Conservation (phyloP, 2,113 vertebrate species). For the Tichodroma muraria region DNA sequence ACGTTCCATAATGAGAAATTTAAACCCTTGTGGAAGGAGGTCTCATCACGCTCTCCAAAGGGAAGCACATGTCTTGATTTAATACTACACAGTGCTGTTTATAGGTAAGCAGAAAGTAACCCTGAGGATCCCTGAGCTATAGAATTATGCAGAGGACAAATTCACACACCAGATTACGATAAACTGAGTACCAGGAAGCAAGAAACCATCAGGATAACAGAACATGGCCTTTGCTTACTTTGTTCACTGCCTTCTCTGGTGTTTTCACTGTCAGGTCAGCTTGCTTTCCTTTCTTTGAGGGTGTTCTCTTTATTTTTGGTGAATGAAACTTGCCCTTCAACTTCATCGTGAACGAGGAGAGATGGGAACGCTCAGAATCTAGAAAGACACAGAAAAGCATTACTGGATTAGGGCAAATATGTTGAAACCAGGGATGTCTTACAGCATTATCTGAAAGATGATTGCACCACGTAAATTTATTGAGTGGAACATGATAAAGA, state of each 20-base stretch:
- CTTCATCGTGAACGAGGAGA: constrained; percentile 98
- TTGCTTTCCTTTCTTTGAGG: constrained; percentile 94
- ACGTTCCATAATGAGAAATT: background rate
- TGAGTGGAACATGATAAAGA: background rate
- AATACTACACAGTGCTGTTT: background rate
- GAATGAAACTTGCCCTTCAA: constrained; percentile 98
- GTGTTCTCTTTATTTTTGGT: constrained; percentile 96
- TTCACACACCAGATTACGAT: background rate
- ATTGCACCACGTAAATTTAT: background rate
- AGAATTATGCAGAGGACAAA: background rate
- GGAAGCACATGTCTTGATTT: background rate
- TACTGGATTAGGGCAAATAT: background rate
- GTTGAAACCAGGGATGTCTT: background rate
- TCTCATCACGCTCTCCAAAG: background rate
- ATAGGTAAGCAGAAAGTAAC: background rate
- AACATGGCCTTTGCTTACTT: constrained; percentile 72
- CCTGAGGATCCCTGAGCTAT: background rate
- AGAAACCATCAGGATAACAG: background rate
- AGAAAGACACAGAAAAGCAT: constrained; percentile 12
- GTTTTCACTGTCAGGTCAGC: constrained; percentile 82
- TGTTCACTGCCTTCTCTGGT: constrained; percentile 87
- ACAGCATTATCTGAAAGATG: background rate
- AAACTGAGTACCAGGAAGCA: background rate
- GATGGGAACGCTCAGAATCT: constrained; percentile 97
- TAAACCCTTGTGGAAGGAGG: background rate